Evolutionary conservation across 2,888 invertebrate genomes (phyloP), one percentile per base, ranked within the genome.

Genomic region (Andrena chrysosceles): DNA sequence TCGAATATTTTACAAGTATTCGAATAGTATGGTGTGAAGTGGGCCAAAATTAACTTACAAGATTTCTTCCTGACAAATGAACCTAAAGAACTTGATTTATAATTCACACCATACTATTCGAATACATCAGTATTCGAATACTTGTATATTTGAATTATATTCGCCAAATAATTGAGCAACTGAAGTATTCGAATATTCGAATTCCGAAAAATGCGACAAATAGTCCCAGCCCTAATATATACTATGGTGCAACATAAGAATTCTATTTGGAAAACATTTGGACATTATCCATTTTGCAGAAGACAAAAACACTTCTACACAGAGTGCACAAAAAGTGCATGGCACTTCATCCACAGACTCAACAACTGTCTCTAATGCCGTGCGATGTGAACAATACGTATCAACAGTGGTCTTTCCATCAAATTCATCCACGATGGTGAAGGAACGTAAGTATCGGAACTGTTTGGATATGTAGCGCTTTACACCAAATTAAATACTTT

Each of bases 341-440:
- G 93, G 97, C 98, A 0, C 94, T 98, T 64, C 97, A 98, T 95
- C 97, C 98, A 0, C 96, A 97, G 92, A 96, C 97, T 20, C 96
- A 96, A 35, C 96, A 97, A 82, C 94, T 99, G 1, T 96, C 96
- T 23, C 94, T 99, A 54, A 96, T 97, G 92, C 96, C 97, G 1
- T 99, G 99, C 94, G 98, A 98, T 94, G 94, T 96, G 49, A 96
- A 97, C 91, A 98, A 98, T 93, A 96, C 97, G 29, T 97, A 97
- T 94, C 98, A 98, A 91, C 97, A 98, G 92, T 99, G 98, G 98
- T 95, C 95, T 75, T 98, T 98, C 93, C 96, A 96, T 92, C 96
- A 96, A 92, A 95, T 97, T 75, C 95, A 95, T 89, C 97, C 97
- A 13, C 95, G 95, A 85, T 97, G 96, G 96, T 96, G 87, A 92